Conservation (phyloP, 2,113 vertebrate species). For the Pandion haliaetus region DNA sequence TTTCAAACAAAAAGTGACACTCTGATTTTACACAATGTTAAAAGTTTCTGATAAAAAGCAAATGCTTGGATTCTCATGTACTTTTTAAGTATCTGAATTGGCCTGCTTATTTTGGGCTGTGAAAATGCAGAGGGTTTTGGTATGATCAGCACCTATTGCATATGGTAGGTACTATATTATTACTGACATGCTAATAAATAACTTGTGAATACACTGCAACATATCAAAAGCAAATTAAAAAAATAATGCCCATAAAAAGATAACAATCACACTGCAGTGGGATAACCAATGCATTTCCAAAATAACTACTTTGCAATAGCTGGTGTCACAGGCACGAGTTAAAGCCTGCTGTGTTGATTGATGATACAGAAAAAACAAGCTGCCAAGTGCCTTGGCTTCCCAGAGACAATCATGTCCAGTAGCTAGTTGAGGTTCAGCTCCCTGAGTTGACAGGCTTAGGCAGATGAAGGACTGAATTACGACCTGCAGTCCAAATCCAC, state of each 20-base stretch:
- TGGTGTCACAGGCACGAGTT: background rate
- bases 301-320: background rate
- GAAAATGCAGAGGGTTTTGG: background rate
- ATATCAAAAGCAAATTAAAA: background rate
- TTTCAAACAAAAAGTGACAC: background rate
- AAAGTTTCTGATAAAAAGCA: background rate
- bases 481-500: background rate
- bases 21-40: background rate
- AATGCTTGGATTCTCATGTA: background rate
- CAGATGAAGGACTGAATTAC: slow-evolving; percentile 3
- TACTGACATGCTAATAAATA: background rate
- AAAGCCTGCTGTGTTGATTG: background rate
- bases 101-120: background rate
- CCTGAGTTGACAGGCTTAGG: background rate
- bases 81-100: background rate
- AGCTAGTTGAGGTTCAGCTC: background rate
- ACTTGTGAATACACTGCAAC: background rate
- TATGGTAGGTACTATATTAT: background rate
- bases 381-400: background rate
- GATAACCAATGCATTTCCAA: background rate
- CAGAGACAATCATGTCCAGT: background rate
- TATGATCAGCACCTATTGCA: background rate
- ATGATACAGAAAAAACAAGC: background rate
- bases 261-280: background rate
- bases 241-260: background rate